Evolutionary conservation across 2,797 vertebrate species (phyloP).

Genomic region (Onychomys torridus): DNA sequence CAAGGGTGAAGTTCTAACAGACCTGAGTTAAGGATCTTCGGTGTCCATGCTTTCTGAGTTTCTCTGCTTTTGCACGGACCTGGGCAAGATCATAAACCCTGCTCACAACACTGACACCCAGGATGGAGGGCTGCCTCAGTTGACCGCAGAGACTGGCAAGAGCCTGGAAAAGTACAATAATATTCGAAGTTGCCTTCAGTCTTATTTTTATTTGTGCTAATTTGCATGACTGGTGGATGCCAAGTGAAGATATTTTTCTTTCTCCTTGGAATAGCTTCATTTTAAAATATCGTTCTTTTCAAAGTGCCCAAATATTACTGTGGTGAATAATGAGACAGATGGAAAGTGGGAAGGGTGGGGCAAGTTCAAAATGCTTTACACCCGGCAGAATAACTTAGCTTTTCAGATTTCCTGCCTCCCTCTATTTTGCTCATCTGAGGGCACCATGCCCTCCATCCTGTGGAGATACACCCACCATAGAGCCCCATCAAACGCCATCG

Average conservation of each 20-base stretch:
- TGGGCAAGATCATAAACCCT: not conserved
- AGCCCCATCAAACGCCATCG: not conserved
- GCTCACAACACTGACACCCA: not conserved
- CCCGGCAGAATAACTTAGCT: conserved; percentile 67
- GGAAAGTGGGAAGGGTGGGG: conserved; percentile 79
- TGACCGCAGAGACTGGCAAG: conserved; percentile 35
- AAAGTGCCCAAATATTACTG: conserved; percentile 79
- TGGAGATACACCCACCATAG: not conserved
- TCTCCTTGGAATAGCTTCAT: conserved; percentile 80
- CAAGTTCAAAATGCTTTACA: conserved; percentile 77
- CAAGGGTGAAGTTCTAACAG: not conserved
- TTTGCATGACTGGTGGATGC: conserved; percentile 79
- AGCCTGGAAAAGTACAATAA: conserved; percentile 77
- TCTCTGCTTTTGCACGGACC: not conserved
- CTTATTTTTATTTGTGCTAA: conserved; percentile 82
- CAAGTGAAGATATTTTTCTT: conserved; percentile 81
- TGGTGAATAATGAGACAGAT: conserved; percentile 82
- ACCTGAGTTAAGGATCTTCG: not conserved
- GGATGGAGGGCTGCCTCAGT: not conserved
- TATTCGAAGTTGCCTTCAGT: conserved; percentile 74
- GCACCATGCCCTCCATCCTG: not conserved
- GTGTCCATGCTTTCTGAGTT: not conserved
- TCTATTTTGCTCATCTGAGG: conserved; percentile 10
- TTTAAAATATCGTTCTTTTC: conserved; percentile 82
- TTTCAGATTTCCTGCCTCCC: conserved; percentile 34